Percentiles rank a stretch among this genome's conserved stretches.
Evolutionary conservation across 2,888 invertebrate species (phyloP).

Genomic region (Gnatocerus cornutus): DNA sequence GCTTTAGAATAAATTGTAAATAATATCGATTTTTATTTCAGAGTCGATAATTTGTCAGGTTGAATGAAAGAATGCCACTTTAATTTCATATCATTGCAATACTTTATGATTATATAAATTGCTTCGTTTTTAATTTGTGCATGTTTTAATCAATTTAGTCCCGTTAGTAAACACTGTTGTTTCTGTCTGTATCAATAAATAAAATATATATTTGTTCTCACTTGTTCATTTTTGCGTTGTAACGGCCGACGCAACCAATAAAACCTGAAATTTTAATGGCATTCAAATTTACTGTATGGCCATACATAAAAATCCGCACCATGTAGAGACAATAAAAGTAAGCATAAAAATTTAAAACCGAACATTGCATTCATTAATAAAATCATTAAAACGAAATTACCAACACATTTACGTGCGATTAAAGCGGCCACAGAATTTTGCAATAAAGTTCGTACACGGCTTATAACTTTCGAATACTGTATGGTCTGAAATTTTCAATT

Average conservation of each 20-base stretch:
- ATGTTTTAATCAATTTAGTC: constrained; percentile 20
- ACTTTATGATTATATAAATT: too few relatives aligned
- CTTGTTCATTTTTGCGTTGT: constrained; percentile 25
- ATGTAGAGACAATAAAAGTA: constrained; percentile 16
- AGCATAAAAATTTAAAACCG: constrained; percentile 18
- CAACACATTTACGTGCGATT: constrained; percentile 24
- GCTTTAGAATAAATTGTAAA: too few relatives aligned
- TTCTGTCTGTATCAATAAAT: constrained; percentile 7
- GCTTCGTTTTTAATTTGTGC: constrained; percentile 3
- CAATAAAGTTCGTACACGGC: constrained; percentile 45
- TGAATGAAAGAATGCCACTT: too few relatives aligned
- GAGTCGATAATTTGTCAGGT: too few relatives aligned
- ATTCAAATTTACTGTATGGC: constrained; percentile 10
- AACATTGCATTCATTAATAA: constrained; percentile 36
- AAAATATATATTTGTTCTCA: constrained; percentile 17
- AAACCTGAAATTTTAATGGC: constrained; percentile 23
- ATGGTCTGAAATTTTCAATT: constrained; percentile 55
- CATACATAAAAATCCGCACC: constrained; percentile 3
- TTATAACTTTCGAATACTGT: constrained; percentile 53
- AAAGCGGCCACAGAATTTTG: constrained; percentile 28
- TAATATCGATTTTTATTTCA: too few relatives aligned
- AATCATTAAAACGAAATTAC: constrained; percentile 40
- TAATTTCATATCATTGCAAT: too few relatives aligned
- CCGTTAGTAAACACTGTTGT: background rate
- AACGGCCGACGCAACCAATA: constrained; percentile 22